Base-by-base conservation (phyloP, 1,140 invertebrate genomes). In the Drosophila burlai region DNA sequence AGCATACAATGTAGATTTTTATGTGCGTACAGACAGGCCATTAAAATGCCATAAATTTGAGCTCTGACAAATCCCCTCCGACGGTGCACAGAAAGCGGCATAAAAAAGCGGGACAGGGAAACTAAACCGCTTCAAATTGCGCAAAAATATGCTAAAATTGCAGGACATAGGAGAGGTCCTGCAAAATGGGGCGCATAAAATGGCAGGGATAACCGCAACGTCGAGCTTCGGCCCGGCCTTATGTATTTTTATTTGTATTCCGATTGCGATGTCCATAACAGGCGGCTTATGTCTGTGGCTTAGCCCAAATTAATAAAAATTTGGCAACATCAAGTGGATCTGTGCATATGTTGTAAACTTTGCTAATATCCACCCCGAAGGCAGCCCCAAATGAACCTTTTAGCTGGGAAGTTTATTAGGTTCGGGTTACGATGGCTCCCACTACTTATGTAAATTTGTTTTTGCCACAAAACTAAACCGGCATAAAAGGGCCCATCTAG, bases 261-360 rank as follows among this genome's bases (percentile, higher is more conserved):
- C 78, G 78, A 83, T 80, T 77, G 72, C 74, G 64, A 79, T 38
- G 58, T 54, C 66, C 47, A 31, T 26, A 24, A 58, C 29, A 21
- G 71, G 21, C 57, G 77, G 76, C 45, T 77, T 81, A 46, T 57
- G 63, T 63, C 47, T 68, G 68, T 72, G 85, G 85, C 79, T 89
- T 89, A 89, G 81, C 85, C 81, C 74, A 81, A 89, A 89, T 89
- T 89, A 89, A 89, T 89, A 89, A 89, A 83, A 89, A 83, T 69
- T 59, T 71, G 62, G 63, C 46, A 78, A 75, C 73, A 89, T 75
- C 55, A 52, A 84, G 78, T 89, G 81, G 78, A 84, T 89, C 38
- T 79, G 68, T n/a, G 78, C 85, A 90, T 89, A 89, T 89, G 78
- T 79, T 84, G 58, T 72, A 76, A 83, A 83, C 74, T 75, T 71